Percentiles rank a stretch among this genome's conserved stretches.
Evolutionary conservation across 1,140 invertebrate species (phyloP).

Genomic region (Eufriesea mexicana): DNA sequence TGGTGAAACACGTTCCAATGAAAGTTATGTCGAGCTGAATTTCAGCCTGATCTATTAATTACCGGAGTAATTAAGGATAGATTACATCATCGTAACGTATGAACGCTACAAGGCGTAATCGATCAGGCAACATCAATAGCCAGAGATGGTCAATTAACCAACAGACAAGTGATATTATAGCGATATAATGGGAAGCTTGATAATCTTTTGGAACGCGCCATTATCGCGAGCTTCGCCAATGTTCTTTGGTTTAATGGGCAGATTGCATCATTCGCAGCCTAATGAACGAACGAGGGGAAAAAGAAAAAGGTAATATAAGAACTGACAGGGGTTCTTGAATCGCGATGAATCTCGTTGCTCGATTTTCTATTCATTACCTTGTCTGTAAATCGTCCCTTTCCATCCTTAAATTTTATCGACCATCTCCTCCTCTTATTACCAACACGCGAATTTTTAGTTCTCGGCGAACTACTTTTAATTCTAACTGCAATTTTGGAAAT

Average conservation of each 20-base stretch:
- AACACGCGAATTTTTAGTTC: too few species aligned
- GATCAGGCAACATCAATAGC: constrained; percentile 18
- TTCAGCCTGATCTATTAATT: neutral
- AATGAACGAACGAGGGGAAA: neutral
- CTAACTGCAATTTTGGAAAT: neutral
- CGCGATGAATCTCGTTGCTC: neutral
- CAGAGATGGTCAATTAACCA: constrained; percentile 29
- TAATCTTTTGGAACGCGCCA: constrained; percentile 6
- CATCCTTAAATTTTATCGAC: neutral
- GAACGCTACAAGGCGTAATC: neutral
- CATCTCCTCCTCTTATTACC: too few species aligned
- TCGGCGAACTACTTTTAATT: too few species aligned
- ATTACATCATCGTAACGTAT: constrained; percentile 39
- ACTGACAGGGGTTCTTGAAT: neutral
- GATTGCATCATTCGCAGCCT: neutral
- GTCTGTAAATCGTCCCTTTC: neutral
- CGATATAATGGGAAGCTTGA: constrained; percentile 24
- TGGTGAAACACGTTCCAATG: neutral
- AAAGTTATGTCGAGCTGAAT: neutral
- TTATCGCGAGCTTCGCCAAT: neutral
- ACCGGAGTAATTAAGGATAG: constrained; percentile 1
- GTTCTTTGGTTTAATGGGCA: neutral
- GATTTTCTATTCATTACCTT: neutral
- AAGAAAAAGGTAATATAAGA: neutral
- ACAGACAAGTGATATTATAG: constrained; percentile 7